Base-by-base conservation (phyloP, 2,797 vertebrate genomes). In the Arnoldichthys spilopterus region DNA sequence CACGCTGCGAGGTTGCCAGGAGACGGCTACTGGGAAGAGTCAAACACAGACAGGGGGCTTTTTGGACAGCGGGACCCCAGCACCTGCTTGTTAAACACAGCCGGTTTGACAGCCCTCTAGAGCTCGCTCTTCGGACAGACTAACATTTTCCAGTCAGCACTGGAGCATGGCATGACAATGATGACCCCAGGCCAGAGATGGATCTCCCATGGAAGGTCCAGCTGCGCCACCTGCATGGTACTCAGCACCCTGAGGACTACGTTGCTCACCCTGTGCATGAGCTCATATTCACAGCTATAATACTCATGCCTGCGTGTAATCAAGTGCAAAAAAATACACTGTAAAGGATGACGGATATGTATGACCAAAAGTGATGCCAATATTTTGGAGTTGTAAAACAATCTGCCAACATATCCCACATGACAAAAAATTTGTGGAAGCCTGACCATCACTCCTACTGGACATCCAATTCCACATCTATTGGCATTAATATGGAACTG, bases 31-130 rank as follows among this genome's bases (percentile, higher is more conserved):
- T 59, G 72, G 58, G 37, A 69, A 45, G 49, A 84, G 61, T 53
- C 71, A 72, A 78, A 73, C 68, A 73, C 43, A 81, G 49, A 81
- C 40, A 67, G 67, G 53, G 20, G 28, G 32, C 22, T 54, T 62
- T 72, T 64, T 73, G 51, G 73, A 77, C 49, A 80, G 62, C 32
- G 24, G 63, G 77, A 84, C 34, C 30, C 72, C 63, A 82, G 66
- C 79, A 86, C 84, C 79, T 84, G 77, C 81, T 81, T 86, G 77
- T 87, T 83, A 85, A 83, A 82, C 51, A 79, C 67, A 80, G 69
- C 45, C 67, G 54, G 73, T 74, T 74, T 84, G 77, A 81, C 78
- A 83, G 79, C 61, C 37, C 70, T 84, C 73, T 73, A 37, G 78
- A 82, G 80, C 53, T 79, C 76, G 30, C 66, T 77, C 53, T 74